Evolutionary conservation across 2,113 vertebrate genomes (phyloP).

Genomic region (Nothobranchius furzeri): DNA sequence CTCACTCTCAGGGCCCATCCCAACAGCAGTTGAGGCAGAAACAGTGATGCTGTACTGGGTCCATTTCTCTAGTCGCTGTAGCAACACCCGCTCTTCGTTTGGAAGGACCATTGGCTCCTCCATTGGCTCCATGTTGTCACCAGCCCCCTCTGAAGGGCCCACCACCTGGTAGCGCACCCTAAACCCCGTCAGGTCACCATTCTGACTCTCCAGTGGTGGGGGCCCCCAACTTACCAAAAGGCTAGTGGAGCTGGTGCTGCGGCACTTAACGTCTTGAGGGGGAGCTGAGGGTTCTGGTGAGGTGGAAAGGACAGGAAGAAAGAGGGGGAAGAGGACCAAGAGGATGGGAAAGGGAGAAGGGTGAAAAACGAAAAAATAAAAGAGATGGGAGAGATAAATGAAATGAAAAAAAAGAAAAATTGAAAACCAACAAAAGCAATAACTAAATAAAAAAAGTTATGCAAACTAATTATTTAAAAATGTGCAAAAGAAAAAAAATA

Average conservation of each 20-base stretch:
- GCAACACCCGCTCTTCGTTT: slow-evolving; percentile 83
- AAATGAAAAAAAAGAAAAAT: slow-evolving; percentile 87
- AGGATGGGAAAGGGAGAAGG: slow-evolving; percentile 51
- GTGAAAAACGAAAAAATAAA: slow-evolving; percentile 83
- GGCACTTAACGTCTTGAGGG: slow-evolving; percentile 97
- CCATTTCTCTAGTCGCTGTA: slow-evolving; percentile 97
- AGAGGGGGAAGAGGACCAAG: slow-evolving; percentile 49
- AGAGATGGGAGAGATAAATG: slow-evolving; percentile 95
- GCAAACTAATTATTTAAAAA: slow-evolving; percentile 50
- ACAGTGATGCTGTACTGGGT: slow-evolving; percentile 91
- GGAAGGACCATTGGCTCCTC: slow-evolving; percentile 87
- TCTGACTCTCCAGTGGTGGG: slow-evolving; percentile 90
- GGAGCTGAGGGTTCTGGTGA: slow-evolving; percentile 96
- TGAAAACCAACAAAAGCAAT: slow-evolving; percentile 79
- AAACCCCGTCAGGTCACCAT: slow-evolving; percentile 93
- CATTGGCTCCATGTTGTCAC: slow-evolving; percentile 74
- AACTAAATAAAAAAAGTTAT: slow-evolving; percentile 60
- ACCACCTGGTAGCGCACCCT: slow-evolving; percentile 90
- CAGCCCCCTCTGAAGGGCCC: slow-evolving; percentile 83
- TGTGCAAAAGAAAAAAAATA: slow-evolving; percentile 6
- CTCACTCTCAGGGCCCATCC: slow-evolving; percentile 92
- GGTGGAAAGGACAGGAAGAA: slow-evolving; percentile 75
- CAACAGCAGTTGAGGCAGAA: slow-evolving; percentile 88
- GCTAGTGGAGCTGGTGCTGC: slow-evolving; percentile 94
- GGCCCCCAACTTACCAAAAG: slow-evolving; percentile 99